Percentiles rank a stretch among this genome's conserved stretches.
Evolutionary conservation across 2,888 invertebrate species (phyloP).

Genomic region (Hipparchia sbordonii): DNA sequence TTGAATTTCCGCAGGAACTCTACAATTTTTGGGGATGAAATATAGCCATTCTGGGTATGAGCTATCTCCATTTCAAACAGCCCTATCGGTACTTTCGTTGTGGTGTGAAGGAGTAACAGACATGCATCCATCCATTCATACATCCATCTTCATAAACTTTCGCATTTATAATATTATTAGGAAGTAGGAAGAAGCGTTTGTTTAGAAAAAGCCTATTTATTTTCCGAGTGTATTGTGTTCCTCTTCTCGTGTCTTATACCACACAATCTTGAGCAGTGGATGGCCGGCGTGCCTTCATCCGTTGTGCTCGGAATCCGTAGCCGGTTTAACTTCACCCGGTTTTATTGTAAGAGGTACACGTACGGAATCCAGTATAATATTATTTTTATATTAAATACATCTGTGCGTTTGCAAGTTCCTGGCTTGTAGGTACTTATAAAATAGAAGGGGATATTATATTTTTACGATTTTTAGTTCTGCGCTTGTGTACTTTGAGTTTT

Average conservation of each 20-base stretch:
- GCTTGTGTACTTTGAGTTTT: not conserved
- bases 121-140: too few relatives aligned
- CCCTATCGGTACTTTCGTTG: too few relatives aligned
- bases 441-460: constrained; percentile 27
- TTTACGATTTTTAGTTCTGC: constrained; percentile 19
- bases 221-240: not conserved
- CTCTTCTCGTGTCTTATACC: constrained; percentile 29
- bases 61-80: too few relatives aligned
- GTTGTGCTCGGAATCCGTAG: constrained; percentile 42
- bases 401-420: constrained; percentile 36
- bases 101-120: too few relatives aligned
- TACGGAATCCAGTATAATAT: constrained; percentile 39
- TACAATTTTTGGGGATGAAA: too few relatives aligned
- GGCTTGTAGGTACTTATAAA: constrained; percentile 30
- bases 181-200: too few relatives aligned
- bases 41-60: too few relatives aligned
- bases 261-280: constrained; percentile 36
- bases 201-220: too few relatives aligned
- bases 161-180: too few relatives aligned
- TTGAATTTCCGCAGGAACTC: too few relatives aligned
- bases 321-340: constrained; percentile 46
- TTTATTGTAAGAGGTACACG: constrained; percentile 45
- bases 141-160: too few relatives aligned
- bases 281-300: constrained; percentile 43
- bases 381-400: constrained; percentile 43